Percentiles rank a stretch among this genome's conserved stretches.
These are phyloP conservation scores for Darevskia nairensis DNA, from an alignment of 2,797 vertebrate species.

Conservation along the genomic window DNA sequence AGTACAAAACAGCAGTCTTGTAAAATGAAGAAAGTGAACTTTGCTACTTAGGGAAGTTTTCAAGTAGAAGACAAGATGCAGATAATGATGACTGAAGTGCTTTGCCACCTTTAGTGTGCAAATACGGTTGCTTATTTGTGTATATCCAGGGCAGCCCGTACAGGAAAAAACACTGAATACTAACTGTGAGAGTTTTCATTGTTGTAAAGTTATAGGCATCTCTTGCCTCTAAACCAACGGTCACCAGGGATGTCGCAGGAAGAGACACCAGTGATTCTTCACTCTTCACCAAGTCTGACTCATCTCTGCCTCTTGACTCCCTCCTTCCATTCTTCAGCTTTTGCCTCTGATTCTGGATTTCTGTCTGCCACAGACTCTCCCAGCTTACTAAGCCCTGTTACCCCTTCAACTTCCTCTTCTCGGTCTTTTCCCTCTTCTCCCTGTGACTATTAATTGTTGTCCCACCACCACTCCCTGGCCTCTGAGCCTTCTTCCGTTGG, in stretches of 20 bases:
- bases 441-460: background rate
- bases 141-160: background rate
- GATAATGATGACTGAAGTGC: slow-evolving; percentile 24
- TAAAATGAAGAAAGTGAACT: slow-evolving; percentile 51
- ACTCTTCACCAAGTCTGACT: no score
- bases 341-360: no score
- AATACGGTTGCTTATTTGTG: slow-evolving; percentile 8
- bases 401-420: no score
- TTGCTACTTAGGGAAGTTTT: slow-evolving; percentile 46
- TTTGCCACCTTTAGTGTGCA: accelerated
- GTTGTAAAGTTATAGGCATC: background rate
- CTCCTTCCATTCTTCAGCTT: no score
- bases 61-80: slow-evolving; percentile 37
- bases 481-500: no score
- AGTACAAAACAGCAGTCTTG: background rate
- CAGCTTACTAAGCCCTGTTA: no score
- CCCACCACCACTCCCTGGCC: no score
- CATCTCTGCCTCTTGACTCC: no score
- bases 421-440: no score
- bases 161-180: slow-evolving; percentile 7
- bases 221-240: background rate
- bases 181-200: background rate
- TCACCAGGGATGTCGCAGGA: background rate
- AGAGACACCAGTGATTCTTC: no score
- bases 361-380: no score